Evolutionary conservation across 2,888 invertebrate species (phyloP).

Genomic region (Euzophera pinguis): DNA sequence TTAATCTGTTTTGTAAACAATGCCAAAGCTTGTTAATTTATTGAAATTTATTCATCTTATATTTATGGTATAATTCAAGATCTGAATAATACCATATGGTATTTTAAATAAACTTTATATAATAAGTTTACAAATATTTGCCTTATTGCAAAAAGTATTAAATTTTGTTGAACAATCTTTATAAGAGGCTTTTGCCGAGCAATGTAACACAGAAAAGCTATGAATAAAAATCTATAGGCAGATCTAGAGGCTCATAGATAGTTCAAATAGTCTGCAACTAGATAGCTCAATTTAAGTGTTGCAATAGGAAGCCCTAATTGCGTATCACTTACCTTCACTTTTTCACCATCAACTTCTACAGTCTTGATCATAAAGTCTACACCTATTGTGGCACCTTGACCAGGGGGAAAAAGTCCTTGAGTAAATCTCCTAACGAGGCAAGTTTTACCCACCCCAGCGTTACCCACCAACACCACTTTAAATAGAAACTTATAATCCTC

Average conservation of each 20-base stretch:
- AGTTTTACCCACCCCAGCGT: conserved; percentile 99
- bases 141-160: too few species aligned
- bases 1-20: too few species aligned
- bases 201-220: too few species aligned
- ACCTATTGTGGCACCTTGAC: conserved; percentile 98
- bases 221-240: too few species aligned
- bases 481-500: conserved; percentile 99
- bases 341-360: conserved; percentile 96
- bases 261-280: too few species aligned
- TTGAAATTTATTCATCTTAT: too few species aligned
- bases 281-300: conserved; percentile 25
- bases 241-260: too few species aligned
- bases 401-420: conserved; percentile 98
- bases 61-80: background rate
- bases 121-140: too few species aligned
- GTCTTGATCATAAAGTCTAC: conserved; percentile 99
- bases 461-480: conserved; percentile 98
- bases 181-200: too few species aligned
- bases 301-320: conserved; percentile 32
- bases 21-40: too few species aligned
- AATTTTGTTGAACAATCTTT: too few species aligned
- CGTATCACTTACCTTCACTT: conserved; percentile 87
- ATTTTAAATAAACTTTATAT: too few species aligned
- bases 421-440: conserved; percentile 98
- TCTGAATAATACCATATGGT: background rate